Conservation (phyloP, 2,113 vertebrate species). For the Eurystomus gularis region DNA sequence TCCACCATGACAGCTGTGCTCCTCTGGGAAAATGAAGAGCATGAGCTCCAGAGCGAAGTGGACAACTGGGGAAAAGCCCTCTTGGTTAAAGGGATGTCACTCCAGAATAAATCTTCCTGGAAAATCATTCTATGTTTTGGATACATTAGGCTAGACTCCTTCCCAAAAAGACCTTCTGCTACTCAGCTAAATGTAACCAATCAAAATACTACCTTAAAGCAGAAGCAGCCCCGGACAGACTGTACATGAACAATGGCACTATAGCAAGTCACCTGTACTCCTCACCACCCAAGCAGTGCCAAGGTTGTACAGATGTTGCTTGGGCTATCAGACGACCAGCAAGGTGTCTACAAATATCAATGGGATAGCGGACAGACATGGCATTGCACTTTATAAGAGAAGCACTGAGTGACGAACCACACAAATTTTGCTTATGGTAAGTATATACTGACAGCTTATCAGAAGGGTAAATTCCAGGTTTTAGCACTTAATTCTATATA, state of each 20-base stretch:
- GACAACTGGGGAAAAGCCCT: background rate
- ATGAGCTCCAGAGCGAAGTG: background rate
- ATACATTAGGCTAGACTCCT: background rate
- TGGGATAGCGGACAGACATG: background rate
- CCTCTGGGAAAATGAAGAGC: background rate
- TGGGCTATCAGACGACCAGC: background rate
- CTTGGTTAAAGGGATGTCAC: background rate
- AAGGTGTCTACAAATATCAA: background rate
- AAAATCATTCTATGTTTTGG: background rate
- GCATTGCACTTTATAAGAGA: background rate
- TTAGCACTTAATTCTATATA: background rate
- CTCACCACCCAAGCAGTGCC: background rate
- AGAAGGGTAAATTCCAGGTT: background rate
- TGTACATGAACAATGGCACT: background rate
- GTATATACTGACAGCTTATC: background rate
- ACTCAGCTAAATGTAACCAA: background rate
- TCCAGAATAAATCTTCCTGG: background rate
- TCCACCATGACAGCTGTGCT: background rate
- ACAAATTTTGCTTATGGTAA: background rate
- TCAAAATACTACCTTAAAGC: background rate
- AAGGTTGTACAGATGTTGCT: fast-evolving
- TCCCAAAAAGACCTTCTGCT: background rate
- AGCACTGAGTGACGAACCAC: background rate
- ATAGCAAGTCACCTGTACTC: background rate
- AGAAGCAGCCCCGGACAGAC: background rate